Evolutionary conservation across 2,797 vertebrate species (phyloP).

Genomic region (Ataeniobius toweri): DNA sequence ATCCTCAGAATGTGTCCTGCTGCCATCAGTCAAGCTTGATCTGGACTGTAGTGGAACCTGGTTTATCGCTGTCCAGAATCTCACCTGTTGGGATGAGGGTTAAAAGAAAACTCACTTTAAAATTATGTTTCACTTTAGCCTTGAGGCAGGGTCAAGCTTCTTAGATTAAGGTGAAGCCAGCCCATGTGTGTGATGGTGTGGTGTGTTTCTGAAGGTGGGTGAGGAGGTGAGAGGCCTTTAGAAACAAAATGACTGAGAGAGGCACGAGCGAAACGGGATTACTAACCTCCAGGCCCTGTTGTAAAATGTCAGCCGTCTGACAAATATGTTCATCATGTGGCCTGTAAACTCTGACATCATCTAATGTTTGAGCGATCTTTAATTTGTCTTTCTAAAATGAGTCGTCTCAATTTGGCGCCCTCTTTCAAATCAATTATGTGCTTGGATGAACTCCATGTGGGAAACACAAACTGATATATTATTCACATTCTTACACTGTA

Average conservation of each 20-base stretch:
- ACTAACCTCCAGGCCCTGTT: slow-evolving; percentile 41
- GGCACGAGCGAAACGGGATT: slow-evolving; percentile 47
- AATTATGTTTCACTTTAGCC: slow-evolving; percentile 55
- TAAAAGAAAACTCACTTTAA: slow-evolving; percentile 47
- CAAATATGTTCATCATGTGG: slow-evolving; percentile 32
- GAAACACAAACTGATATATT: neutral
- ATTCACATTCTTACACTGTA: neutral
- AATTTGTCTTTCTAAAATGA: slow-evolving; percentile 25
- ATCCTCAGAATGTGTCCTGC: neutral
- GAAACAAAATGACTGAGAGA: slow-evolving; percentile 24
- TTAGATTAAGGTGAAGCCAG: slow-evolving; percentile 54
- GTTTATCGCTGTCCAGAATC: slow-evolving; percentile 31
- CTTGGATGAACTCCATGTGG: neutral
- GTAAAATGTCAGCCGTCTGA: slow-evolving; percentile 56
- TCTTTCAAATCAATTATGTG: neutral
- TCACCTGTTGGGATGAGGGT: slow-evolving; percentile 38
- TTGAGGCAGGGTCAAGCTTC: slow-evolving; percentile 47
- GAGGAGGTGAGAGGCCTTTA: neutral
- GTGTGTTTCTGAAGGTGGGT: neutral
- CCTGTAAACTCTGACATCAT: slow-evolving; percentile 54
- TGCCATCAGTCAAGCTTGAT: slow-evolving; percentile 33
- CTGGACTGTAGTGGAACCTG: slow-evolving; percentile 17
- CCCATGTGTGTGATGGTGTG: neutral
- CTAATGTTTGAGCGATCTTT: slow-evolving; percentile 29
- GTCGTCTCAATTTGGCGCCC: neutral